Conservation (phyloP, 1,140 invertebrate genomes). For the Globodera rostochiensis region DNA sequence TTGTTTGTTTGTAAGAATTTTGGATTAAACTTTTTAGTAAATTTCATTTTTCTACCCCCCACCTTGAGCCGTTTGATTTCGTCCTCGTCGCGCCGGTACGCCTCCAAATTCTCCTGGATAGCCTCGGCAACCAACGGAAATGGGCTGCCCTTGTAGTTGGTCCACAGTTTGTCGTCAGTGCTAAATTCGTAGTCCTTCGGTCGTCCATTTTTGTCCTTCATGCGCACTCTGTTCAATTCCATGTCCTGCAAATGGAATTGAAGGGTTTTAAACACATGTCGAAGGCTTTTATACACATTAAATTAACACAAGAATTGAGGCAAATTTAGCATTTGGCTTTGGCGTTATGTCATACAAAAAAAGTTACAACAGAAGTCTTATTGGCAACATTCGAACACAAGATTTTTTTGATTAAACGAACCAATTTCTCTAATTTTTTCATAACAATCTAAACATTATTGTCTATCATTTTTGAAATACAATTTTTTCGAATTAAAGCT, state of each 20-base stretch:
- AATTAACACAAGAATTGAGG: no score
- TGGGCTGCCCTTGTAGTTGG: constrained; percentile 73
- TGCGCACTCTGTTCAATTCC: constrained; percentile 81
- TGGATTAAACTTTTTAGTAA: constrained; percentile 69
- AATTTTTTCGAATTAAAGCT: no score
- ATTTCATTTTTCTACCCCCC: constrained; percentile 56
- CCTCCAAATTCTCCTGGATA: constrained; percentile 94
- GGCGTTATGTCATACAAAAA: no score
- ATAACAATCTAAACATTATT: no score
- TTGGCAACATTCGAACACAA: no score
- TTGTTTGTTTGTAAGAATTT: not conserved
- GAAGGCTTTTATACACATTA: no score
- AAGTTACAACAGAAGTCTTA: no score
- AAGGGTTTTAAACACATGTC: no score
- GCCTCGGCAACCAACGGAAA: constrained; percentile 96
- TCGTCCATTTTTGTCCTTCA: constrained; percentile 74
- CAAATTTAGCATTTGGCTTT: no score
- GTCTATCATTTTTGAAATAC: no score
- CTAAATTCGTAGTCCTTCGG: constrained; percentile 88
- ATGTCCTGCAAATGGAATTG: constrained; percentile 71
- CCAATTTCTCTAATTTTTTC: no score
- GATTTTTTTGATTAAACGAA: no score
- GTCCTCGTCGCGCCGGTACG: constrained; percentile 88
- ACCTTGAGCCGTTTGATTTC: constrained; percentile 90
- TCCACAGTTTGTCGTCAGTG: constrained; percentile 74